phyloP scores from a whole-genome alignment of 2,797 vertebrate species.

The Myotis findleyi region DNA sequence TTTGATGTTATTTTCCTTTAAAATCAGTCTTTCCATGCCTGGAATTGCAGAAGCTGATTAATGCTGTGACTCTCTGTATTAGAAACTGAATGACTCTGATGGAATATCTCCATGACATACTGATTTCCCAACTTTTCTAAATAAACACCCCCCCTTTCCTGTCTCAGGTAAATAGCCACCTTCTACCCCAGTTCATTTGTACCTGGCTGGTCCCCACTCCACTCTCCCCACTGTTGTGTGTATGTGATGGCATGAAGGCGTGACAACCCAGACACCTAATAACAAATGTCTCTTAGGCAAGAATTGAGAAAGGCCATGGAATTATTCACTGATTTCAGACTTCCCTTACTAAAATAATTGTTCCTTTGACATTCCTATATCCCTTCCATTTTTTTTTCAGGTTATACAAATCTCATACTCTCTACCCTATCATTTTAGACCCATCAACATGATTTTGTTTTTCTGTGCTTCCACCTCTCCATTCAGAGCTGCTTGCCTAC shows the following conservation, averaged over 20 bases:
- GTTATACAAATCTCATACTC: not conserved
- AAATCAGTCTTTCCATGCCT: constrained; percentile 53
- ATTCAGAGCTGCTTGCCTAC: not conserved
- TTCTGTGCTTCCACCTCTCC: not conserved
- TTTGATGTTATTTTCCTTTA: constrained; percentile 57
- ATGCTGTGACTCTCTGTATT: constrained; percentile 66
- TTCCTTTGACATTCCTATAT: not conserved
- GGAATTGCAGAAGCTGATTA: constrained; percentile 59
- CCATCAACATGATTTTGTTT: not conserved
- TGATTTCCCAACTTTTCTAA: constrained; percentile 45
- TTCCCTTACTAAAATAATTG: not conserved
- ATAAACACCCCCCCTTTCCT: constrained; percentile 38
- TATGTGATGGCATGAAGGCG: too few species aligned
- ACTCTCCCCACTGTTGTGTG: too few species aligned
- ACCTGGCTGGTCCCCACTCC: too few species aligned
- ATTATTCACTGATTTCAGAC: not conserved
- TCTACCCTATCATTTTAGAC: not conserved
- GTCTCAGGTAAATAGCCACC: not conserved
- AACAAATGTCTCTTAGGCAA: constrained; percentile 11
- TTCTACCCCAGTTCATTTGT: not conserved
- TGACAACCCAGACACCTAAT: not conserved
- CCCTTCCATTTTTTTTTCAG: not conserved
- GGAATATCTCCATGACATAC: not conserved
- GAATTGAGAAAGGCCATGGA: not conserved
- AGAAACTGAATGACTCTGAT: constrained; percentile 49